Conservation (phyloP, 2,113 vertebrate species). For the Microtus richardsoni region DNA sequence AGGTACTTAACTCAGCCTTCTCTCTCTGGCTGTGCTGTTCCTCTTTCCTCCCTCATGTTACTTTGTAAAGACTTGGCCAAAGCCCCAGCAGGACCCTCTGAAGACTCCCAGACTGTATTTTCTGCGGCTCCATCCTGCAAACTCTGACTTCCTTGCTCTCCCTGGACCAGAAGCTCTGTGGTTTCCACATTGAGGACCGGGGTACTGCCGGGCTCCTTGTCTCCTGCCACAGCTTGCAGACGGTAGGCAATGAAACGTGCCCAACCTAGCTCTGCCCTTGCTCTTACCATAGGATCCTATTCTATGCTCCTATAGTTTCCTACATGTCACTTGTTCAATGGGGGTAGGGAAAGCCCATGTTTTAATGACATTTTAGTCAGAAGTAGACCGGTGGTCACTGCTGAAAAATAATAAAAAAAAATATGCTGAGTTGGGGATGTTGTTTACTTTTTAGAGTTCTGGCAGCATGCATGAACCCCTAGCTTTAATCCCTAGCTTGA, state of each 20-base stretch:
- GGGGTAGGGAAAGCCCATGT: neutral
- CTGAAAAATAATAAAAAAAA: constrained; percentile 31
- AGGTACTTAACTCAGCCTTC: neutral
- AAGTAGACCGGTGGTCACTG: constrained; percentile 10
- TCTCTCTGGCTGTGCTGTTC: neutral
- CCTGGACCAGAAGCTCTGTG: neutral
- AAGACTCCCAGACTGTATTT: neutral
- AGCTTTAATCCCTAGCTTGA: neutral
- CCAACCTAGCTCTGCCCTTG: accelerated
- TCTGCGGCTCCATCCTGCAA: too few relatives aligned
- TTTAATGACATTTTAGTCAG: neutral
- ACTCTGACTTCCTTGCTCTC: neutral
- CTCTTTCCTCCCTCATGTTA: neutral
- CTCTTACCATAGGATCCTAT: neutral
- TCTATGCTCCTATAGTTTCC: neutral
- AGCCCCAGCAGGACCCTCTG: too few relatives aligned
- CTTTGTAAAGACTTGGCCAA: neutral
- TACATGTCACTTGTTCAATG: neutral
- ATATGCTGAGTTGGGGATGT: neutral
- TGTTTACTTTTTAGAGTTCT: neutral
- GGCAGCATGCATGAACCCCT: neutral
- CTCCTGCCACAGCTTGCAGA: too few relatives aligned
- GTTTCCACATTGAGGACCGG: accelerated
- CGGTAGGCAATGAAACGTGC: neutral
- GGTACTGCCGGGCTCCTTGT: too few relatives aligned